Conservation (phyloP, 2,797 vertebrate genomes). For the Paramormyrops hopkinsi region DNA sequence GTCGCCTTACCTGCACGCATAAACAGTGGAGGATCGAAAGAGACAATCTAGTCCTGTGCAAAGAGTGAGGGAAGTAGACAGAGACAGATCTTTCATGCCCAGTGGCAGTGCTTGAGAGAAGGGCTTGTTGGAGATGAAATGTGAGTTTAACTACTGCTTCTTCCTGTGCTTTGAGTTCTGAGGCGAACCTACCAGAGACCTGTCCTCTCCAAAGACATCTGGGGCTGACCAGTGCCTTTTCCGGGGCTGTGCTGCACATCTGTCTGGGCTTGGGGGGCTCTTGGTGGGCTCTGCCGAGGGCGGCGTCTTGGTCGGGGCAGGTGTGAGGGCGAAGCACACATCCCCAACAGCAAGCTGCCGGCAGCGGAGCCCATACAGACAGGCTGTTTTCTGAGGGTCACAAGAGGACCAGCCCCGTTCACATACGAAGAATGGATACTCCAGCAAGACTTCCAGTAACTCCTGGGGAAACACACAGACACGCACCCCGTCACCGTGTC, state of each 20-base stretch:
- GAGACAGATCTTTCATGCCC: not conserved
- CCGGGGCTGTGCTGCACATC: constrained; percentile 18
- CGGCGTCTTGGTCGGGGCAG: constrained; percentile 30
- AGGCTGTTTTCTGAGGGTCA: constrained; percentile 56
- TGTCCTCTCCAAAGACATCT: constrained; percentile 32
- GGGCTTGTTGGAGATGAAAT: not conserved
- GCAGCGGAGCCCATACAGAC: constrained; percentile 60
- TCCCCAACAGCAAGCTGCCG: constrained; percentile 63
- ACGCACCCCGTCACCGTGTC: not conserved
- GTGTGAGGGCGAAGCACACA: constrained; percentile 63
- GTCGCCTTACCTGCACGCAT: not conserved
- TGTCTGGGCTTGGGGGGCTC: not conserved
- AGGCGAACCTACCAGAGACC: not conserved
- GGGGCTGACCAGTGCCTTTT: constrained; percentile 61
- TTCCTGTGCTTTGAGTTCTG: constrained; percentile 13
- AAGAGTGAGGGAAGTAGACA: not conserved
- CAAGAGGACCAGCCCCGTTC: constrained; percentile 66
- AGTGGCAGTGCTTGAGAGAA: not conserved
- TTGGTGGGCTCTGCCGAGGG: not conserved
- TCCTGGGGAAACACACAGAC: constrained; percentile 43
- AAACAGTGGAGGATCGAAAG: not conserved
- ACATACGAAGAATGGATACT: constrained; percentile 64
- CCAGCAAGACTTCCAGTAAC: constrained; percentile 61
- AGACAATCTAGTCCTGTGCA: not conserved
- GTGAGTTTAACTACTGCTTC: not conserved